These are phyloP conservation scores for Sebastolobus alascanus DNA, from an alignment of 2,797 vertebrate genomes.

Conservation along the genomic window DNA sequence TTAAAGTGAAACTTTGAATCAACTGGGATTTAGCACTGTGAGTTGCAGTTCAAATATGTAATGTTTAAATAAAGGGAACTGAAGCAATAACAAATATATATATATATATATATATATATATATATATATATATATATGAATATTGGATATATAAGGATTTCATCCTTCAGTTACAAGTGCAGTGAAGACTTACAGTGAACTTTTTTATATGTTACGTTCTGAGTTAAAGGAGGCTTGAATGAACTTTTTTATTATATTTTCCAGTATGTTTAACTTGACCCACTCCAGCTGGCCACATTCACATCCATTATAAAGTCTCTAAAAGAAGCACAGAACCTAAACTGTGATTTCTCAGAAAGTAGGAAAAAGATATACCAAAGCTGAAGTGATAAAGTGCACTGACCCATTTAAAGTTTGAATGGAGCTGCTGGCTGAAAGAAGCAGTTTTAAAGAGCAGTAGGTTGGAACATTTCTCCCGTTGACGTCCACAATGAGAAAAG, in stretches of 20 bases:
- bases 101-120: too few relatives aligned
- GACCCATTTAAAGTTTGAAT: conserved; percentile 42
- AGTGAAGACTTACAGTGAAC: too few relatives aligned
- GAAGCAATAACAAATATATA: background rate
- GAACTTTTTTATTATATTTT: background rate
- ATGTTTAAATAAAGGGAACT: background rate
- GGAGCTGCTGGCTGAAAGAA: background rate
- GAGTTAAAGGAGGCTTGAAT: background rate
- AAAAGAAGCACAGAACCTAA: background rate
- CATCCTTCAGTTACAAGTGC: too few relatives aligned
- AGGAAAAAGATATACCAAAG: conserved; percentile 1
- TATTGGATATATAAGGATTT: background rate
- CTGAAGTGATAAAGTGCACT: conserved; percentile 23
- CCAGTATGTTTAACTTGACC: background rate
- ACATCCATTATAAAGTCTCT: background rate
- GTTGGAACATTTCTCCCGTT: conserved; percentile 1
- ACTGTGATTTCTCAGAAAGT: conserved; percentile 11
- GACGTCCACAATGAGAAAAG: background rate
- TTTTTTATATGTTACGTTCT: background rate
- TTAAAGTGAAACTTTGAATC: too few relatives aligned
- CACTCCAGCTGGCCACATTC: background rate
- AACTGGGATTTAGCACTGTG: too few relatives aligned
- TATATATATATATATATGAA: too few relatives aligned
- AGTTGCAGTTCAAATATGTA: too few relatives aligned
- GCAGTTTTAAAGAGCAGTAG: background rate